Evolutionary conservation across 2,888 invertebrate genomes (phyloP), one percentile per base, ranked within the genome.

Genomic region (Philhelius pedissequus): DNA sequence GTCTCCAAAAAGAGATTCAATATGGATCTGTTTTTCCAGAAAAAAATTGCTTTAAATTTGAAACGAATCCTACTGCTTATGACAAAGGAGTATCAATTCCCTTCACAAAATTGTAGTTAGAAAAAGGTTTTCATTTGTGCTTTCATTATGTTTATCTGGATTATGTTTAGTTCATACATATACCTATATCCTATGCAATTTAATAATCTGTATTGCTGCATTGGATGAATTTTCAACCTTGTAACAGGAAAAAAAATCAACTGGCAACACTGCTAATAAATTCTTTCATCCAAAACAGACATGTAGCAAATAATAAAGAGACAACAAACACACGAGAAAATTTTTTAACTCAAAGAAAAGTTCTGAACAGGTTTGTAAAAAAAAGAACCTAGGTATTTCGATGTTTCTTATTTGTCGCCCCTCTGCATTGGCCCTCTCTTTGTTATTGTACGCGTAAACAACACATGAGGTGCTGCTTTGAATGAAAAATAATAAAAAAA

Each of bases 201-300:
- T n/a, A n/a, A n/a, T n/a, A n/a, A n/a, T n/a, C n/a, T n/a, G n/a
- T 38, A 38, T 20, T 43, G 4, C 43, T 43, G 4, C 20, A 43
- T 20, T 18, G 9, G 20, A 43, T 43, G 6, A 0, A 20, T 43
- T 4, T 38, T 38, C 5, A 43, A 25, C 7, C 22, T 48, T 48
- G 3, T 48, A n/a, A 48, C 22, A 22, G 1, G 8, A 35, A 38
- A 13, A 15, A 25, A 11, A 58, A 38, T 11, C 15, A 15, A 54
- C 35, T 68, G 82, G 82, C 82, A 82, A 82, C 54, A 73, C 82
- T 73, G 52, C 22, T 62, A 52, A 38, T 30, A 82, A 64, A 50
- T 56, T 58, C 73, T 69, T 48, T 22, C 32, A 64, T 45, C 43
- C 38, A 60, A 45, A 62, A 62, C 45, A 58, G 71, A 40, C 38